Conservation (phyloP, 2,888 invertebrate species). For the Acanthococcus lagerstroemiae region DNA sequence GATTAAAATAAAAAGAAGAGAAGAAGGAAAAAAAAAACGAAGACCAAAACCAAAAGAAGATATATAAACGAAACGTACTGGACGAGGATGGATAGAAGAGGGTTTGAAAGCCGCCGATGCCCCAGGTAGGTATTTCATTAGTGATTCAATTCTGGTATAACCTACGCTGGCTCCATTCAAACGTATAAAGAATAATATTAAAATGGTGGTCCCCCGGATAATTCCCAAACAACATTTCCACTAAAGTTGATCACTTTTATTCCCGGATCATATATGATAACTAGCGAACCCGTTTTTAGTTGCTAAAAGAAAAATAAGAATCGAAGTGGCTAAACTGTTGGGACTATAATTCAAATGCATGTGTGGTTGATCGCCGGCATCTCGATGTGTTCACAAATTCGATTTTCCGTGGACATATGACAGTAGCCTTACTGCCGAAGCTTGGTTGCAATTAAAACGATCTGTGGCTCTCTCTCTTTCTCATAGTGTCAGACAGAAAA, state of each 20-base stretch:
- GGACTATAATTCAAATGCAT: too few species aligned
- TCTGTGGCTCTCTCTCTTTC: too few species aligned
- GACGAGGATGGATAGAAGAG: slow-evolving; percentile 2
- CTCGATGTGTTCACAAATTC: too few species aligned
- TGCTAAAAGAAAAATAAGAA: too few species aligned
- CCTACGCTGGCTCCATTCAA: slow-evolving; percentile 28
- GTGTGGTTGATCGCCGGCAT: too few species aligned
- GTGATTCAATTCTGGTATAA: slow-evolving; percentile 30
- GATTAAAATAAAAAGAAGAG: slow-evolving; percentile 19
- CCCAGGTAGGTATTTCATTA: slow-evolving; percentile 31
- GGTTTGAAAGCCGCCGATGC: slow-evolving; percentile 30
- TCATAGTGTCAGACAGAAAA: too few species aligned
- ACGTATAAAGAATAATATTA: slow-evolving; percentile 28
- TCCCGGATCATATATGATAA: slow-evolving; percentile 18
- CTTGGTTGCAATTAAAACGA: too few species aligned
- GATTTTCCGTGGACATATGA: too few species aligned
- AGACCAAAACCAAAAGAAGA: neutral
- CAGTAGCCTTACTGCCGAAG: too few species aligned
- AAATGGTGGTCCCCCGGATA: slow-evolving; percentile 26
- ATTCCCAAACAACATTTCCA: slow-evolving; percentile 24
- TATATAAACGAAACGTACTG: neutral
- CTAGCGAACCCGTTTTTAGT: too few species aligned
- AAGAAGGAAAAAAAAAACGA: slow-evolving; percentile 11
- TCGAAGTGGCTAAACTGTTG: too few species aligned
- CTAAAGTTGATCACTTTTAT: slow-evolving; percentile 25